phyloP scores from a whole-genome alignment of 2,113 vertebrate species.

The Picathartes gymnocephalus region DNA sequence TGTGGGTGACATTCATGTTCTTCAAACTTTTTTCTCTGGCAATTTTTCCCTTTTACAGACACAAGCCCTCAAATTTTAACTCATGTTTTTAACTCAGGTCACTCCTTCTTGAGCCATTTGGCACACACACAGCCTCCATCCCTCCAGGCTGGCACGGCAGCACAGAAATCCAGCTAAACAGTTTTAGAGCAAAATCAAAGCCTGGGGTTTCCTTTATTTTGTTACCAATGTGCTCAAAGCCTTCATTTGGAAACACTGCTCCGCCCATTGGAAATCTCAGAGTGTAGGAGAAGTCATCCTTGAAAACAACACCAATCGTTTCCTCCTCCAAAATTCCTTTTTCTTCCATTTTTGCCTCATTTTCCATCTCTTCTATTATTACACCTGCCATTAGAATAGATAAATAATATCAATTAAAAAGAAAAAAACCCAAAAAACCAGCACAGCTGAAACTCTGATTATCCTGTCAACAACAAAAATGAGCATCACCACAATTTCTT shows the following conservation, averaged over 20 bases:
- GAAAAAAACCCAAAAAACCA: not conserved
- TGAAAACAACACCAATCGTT: slow-evolving; percentile 78
- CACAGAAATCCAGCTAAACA: not conserved
- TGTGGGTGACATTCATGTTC: not conserved
- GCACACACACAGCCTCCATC: not conserved
- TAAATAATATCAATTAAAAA: not conserved
- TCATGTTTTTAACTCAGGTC: too few species aligned
- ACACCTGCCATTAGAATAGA: slow-evolving; percentile 17
- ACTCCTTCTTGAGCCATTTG: not conserved
- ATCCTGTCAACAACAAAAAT: too few species aligned
- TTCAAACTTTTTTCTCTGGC: not conserved
- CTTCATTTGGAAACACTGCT: slow-evolving; percentile 65
- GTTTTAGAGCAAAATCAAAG: not conserved
- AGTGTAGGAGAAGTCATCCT: slow-evolving; percentile 78
- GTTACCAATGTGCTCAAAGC: slow-evolving; percentile 74
- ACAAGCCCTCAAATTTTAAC: not conserved
- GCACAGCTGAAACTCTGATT: too few species aligned
- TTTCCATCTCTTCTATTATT: slow-evolving; percentile 69
- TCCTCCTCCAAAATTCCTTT: slow-evolving; percentile 51
- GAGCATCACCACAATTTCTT: too few species aligned
- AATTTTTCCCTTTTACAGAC: not conserved
- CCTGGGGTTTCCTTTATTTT: not conserved
- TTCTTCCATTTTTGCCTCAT: slow-evolving; percentile 73
- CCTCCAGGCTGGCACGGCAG: not conserved
- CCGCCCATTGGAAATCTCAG: slow-evolving; percentile 71